Evolutionary conservation across 2,888 invertebrate species (phyloP).

Genomic region (Apamea sordens): DNA sequence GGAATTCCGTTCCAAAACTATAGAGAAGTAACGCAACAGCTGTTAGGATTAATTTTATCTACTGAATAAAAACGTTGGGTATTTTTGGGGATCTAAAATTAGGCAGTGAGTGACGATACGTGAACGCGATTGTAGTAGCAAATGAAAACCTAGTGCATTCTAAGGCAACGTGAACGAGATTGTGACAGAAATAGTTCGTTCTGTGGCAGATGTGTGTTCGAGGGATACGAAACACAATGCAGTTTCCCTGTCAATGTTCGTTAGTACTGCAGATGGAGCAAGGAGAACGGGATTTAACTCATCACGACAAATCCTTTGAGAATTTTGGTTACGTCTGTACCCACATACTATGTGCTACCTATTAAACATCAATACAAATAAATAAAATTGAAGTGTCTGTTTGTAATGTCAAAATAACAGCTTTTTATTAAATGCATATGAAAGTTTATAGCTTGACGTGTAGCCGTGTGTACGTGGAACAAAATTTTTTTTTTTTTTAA

Average conservation of each 20-base stretch:
- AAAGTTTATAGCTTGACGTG: not conserved
- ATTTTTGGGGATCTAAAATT: constrained; percentile 76
- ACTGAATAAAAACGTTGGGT: constrained; percentile 74
- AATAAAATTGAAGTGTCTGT: not conserved
- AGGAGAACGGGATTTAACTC: not conserved
- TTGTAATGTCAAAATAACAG: not conserved
- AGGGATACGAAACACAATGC: constrained; percentile 16
- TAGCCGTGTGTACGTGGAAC: no score
- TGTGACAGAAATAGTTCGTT: constrained; percentile 42
- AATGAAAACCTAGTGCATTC: constrained; percentile 9
- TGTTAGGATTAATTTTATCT: constrained; percentile 82
- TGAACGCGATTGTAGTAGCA: constrained; percentile 63
- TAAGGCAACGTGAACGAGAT: constrained; percentile 56
- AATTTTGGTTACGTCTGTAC: constrained; percentile 15
- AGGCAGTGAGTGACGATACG: constrained; percentile 71
- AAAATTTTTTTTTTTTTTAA: no score
- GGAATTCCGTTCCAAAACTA: constrained; percentile 64
- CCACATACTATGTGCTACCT: not conserved
- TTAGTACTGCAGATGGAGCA: constrained; percentile 17
- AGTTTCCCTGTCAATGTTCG: constrained; percentile 46
- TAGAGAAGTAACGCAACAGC: constrained; percentile 76
- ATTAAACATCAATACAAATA: not conserved
- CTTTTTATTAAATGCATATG: not conserved
- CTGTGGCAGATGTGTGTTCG: constrained; percentile 10
- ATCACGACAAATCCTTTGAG: constrained; percentile 27